Percentiles rank a stretch among this genome's conserved stretches.
Evolutionary conservation across 2,888 invertebrate genomes (phyloP).

Genomic region (Agriopis leucophaearia): DNA sequence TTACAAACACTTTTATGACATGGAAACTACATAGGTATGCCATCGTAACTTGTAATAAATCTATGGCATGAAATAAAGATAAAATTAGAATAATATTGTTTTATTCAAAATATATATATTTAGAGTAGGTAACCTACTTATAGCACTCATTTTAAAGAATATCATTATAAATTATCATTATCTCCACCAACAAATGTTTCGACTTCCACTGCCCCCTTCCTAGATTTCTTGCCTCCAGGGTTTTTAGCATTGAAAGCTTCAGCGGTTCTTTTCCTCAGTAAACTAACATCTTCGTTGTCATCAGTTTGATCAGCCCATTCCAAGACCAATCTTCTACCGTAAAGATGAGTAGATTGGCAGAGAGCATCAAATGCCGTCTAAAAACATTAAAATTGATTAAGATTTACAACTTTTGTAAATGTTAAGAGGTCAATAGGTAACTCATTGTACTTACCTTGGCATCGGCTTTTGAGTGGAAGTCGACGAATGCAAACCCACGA

Average conservation of each 20-base stretch:
- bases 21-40: constrained; percentile 44
- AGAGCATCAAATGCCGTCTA: constrained; percentile 96
- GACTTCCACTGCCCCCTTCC: constrained; percentile 77
- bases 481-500: constrained; percentile 98
- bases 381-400: constrained; percentile 55
- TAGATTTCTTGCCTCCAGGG: constrained; percentile 80
- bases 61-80: constrained; percentile 68
- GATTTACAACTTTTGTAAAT: constrained; percentile 9
- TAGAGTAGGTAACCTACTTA: not conserved
- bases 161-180: constrained; percentile 47
- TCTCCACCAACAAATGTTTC: constrained; percentile 77
- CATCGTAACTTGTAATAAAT: constrained; percentile 48
- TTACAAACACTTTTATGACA: constrained; percentile 38
- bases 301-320: constrained; percentile 96
- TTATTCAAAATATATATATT: constrained; percentile 28
- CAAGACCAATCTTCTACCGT: constrained; percentile 96
- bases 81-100: constrained; percentile 46
- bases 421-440: constrained; percentile 12
- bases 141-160: not conserved
- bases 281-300: constrained; percentile 90
- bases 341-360: constrained; percentile 99
- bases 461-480: constrained; percentile 94
- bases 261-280: constrained; percentile 94
- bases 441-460: constrained; percentile 90
- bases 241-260: constrained; percentile 78